A percentile compares a stretch with the other conserved stretches of the same genome.
Conservation (phyloP, 2,113 vertebrate genomes). For the Azemiops feae region DNA sequence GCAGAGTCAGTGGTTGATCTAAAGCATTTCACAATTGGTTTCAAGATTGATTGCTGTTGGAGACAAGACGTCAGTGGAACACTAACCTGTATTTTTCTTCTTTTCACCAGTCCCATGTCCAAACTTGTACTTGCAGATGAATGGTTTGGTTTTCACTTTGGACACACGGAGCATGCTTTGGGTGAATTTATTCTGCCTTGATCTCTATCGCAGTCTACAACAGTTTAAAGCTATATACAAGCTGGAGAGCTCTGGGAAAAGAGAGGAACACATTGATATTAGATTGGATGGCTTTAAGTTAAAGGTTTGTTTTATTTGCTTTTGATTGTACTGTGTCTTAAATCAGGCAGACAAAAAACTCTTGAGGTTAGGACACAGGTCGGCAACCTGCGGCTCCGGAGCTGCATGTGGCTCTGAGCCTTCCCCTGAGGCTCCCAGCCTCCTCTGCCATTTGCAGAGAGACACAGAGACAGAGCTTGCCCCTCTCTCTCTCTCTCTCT, state of each 20-base stretch:
- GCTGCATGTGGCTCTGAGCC: too few species aligned
- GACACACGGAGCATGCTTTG: constrained; percentile 89
- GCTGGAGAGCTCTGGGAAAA: constrained; percentile 82
- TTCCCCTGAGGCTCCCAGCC: too few species aligned
- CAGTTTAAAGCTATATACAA: constrained; percentile 96
- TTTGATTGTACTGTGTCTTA: not conserved
- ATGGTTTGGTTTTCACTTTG: constrained; percentile 84
- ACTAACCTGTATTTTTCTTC: constrained; percentile 5
- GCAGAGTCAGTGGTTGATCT: not conserved
- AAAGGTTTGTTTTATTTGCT: constrained; percentile 72
- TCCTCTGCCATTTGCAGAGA: too few species aligned
- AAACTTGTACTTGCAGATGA: constrained; percentile 89
- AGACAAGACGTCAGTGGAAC: rapidly evolving
- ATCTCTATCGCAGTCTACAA: constrained; percentile 87
- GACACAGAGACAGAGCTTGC: too few species aligned
- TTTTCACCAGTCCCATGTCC: constrained; percentile 83
- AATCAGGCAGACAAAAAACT: not conserved
- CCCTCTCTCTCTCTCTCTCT: too few species aligned
- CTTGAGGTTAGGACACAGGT: too few species aligned
- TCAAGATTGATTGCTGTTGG: not conserved
- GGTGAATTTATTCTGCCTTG: constrained; percentile 90
- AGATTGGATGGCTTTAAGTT: constrained; percentile 84
- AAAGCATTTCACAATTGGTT: not conserved
- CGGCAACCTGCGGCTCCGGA: too few species aligned
- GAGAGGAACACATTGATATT: constrained; percentile 86